Conservation (phyloP, 2,113 vertebrate species). For the Takifugu flavidus region DNA sequence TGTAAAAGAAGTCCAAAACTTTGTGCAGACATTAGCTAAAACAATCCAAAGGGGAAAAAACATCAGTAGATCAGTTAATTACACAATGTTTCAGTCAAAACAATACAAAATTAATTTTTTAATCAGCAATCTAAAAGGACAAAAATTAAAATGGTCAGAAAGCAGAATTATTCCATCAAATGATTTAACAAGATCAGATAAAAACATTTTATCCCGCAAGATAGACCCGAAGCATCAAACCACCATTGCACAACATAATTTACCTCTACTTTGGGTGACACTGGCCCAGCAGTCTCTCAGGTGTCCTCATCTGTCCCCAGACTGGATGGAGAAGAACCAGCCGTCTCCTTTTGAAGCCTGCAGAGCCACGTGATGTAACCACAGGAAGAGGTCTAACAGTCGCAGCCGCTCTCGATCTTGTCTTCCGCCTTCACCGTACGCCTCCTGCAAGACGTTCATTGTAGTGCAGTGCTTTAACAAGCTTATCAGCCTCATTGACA, state of each 20-base stretch:
- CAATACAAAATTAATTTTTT: not conserved
- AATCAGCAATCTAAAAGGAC: not conserved
- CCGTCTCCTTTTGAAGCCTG: constrained; percentile 74
- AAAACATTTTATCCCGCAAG: not conserved
- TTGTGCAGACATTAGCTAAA: not conserved
- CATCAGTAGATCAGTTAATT: not conserved
- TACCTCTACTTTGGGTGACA: constrained; percentile 34
- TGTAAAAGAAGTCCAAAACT: not conserved
- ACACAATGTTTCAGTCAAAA: not conserved
- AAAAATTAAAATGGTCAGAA: not conserved
- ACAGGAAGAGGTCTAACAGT: constrained; percentile 84
- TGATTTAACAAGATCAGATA: not conserved
- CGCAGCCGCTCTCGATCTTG: constrained; percentile 50
- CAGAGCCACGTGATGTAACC: constrained; percentile 73
- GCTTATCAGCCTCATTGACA: no score
- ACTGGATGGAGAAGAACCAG: constrained; percentile 67
- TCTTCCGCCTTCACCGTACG: constrained; percentile 42
- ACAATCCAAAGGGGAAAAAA: not conserved
- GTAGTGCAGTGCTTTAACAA: not conserved
- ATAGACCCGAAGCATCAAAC: not conserved
- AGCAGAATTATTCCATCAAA: not conserved
- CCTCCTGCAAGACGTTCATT: constrained; percentile 36
- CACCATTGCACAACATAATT: constrained; percentile 28
- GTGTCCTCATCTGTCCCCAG: constrained; percentile 57
- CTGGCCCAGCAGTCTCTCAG: constrained; percentile 22